Base-by-base conservation (phyloP, 2,888 invertebrate species). In the Drosophila helvetica region DNA sequence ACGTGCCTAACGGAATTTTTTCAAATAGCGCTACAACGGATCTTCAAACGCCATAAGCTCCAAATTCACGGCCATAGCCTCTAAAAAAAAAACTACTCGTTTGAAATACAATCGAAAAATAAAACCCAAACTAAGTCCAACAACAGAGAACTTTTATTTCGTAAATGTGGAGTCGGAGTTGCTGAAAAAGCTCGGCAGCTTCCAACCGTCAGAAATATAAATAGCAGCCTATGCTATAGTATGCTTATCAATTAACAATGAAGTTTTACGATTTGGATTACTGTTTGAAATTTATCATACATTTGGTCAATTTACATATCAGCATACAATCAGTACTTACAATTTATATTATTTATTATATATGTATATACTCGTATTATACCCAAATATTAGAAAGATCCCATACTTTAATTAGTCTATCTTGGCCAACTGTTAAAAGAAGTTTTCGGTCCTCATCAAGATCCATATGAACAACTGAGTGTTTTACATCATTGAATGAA, bases 351-450 rank as follows among this genome's bases (percentile, higher is more conserved):
- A 38, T 47, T 48, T 33, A 18, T 50, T 12, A 18, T 25, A 63
- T 25, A 33, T 47, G 53, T 46, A 45, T 27, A 19, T n/a, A n/a
- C 8, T 47, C 22, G 22, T 64, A 76, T 79, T 82, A 82, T 70
- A 57, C 89, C 92, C 92, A 92, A 79, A 96, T 93, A 54, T 96
- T 95, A 61, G 96, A 94, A 71, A 97, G 93, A 92, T 97, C 97
- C 97, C 97, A 97, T 82, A 97, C 94, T 93, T 99, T 99, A 90
- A 99, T 97, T 83, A 98, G 94, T 85, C 98, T 95, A 93, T 99
- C 99, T 91, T 97, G 97, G 25, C 99, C 99, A 47, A 98, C 97
- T 3, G 99, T 98, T 73, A 98, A 94, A 90, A 99, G 94, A 88
- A 96, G 95, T 88, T 96, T 96, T 50, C 96, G 95, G 56, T 96